These are phyloP conservation scores for Dimorphilus gyrociliatus DNA, from an alignment of 2,888 invertebrate species.

Conservation along the genomic window DNA sequence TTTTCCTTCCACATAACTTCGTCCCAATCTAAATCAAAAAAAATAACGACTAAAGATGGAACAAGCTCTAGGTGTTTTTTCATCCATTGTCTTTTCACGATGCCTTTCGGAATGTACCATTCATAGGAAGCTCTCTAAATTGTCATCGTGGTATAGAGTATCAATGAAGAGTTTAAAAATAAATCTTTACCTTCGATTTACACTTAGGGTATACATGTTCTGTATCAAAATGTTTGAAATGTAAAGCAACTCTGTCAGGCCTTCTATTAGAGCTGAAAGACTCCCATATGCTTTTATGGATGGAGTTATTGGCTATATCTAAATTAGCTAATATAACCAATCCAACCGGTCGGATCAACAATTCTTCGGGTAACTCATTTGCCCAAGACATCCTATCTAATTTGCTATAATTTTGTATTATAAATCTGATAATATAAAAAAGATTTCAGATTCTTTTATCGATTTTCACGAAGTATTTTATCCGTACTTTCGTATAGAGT, in stretches of 20 bases:
- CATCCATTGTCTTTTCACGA: slow-evolving; percentile 86
- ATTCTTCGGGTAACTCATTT: slow-evolving; percentile 56
- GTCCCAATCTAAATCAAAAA: slow-evolving; percentile 94
- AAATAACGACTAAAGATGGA: slow-evolving; percentile 81
- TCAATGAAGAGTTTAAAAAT: too few species aligned
- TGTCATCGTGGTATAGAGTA: neutral
- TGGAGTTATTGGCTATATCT: slow-evolving; percentile 62
- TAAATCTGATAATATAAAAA: too few species aligned
- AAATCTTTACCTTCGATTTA: slow-evolving; percentile 33
- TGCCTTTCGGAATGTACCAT: slow-evolving; percentile 68
- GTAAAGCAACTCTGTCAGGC: slow-evolving; percentile 61
- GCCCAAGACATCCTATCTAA: slow-evolving; percentile 39
- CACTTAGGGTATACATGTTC: slow-evolving; percentile 64
- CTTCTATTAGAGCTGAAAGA: slow-evolving; percentile 67
- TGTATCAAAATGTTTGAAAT: slow-evolving; percentile 61
- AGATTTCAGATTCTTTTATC: too few species aligned
- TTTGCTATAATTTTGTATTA: too few species aligned
- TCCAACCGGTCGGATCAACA: slow-evolving; percentile 65
- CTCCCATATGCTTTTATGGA: slow-evolving; percentile 84
- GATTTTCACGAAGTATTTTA: too few species aligned
- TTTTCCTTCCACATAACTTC: slow-evolving; percentile 84
- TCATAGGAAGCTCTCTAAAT: slow-evolving; percentile 66
- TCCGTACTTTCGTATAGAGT: too few species aligned
- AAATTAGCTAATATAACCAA: slow-evolving; percentile 74
- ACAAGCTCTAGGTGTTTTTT: slow-evolving; percentile 72